A percentile compares a stretch with the other conserved stretches of the same genome.
These are phyloP conservation scores for Drosophila albomicans DNA, from an alignment of 1,140 invertebrate genomes.

Conservation along the genomic window DNA sequence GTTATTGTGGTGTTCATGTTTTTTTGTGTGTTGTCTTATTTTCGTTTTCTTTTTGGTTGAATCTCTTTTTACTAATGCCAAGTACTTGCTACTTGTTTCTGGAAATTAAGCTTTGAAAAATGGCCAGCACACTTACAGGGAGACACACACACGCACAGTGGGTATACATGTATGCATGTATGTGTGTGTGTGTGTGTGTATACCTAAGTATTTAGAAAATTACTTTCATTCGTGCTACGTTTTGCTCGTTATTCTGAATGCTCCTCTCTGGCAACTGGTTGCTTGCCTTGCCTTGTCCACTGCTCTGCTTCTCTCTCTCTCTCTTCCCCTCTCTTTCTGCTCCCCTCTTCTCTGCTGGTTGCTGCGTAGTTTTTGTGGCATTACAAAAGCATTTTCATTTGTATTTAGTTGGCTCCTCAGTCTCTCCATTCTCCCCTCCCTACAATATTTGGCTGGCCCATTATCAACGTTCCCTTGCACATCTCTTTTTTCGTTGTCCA, in stretches of 20 bases:
- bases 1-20: conserved; percentile 3
- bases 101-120: conserved; percentile 81
- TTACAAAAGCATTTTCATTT: conserved; percentile 79
- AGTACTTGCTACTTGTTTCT: conserved; percentile 60
- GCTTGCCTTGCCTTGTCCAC: not conserved
- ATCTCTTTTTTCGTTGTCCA: conserved; percentile 31
- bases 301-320: not conserved
- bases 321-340: not conserved
- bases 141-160: conserved; percentile 26
- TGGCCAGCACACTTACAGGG: conserved; percentile 46
- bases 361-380: conserved; percentile 69
- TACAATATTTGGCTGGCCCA: conserved; percentile 35
- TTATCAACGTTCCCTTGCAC: conserved; percentile 48
- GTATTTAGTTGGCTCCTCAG: conserved; percentile 66
- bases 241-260: conserved; percentile 75
- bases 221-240: conserved; percentile 78
- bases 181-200: conserved; percentile 18
- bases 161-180: conserved; percentile 2
- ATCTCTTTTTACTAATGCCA: conserved; percentile 38
- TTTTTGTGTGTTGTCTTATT: conserved; percentile 13
- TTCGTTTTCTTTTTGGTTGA: conserved; percentile 21
- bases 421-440: not conserved
- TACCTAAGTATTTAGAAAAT: conserved; percentile 78
- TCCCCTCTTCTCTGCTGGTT: conserved; percentile 1
- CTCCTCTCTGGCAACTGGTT: conserved; percentile 35